Evolutionary conservation across 2,888 invertebrate genomes (phyloP), one percentile per base, ranked within the genome.

Genomic region (Ctena decussata): DNA sequence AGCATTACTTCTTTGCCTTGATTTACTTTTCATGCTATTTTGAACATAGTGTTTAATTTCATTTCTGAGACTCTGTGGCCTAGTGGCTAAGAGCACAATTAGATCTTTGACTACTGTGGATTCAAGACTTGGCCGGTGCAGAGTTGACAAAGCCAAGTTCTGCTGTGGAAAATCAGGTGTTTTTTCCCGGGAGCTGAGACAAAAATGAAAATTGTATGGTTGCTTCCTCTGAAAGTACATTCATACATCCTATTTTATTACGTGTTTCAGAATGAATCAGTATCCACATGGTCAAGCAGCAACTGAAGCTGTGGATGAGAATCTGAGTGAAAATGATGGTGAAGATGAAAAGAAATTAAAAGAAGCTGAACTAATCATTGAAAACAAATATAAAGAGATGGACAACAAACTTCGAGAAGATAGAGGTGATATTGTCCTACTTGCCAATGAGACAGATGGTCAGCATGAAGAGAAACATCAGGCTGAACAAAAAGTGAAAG

Each of bases 221-320:
- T n/a, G n/a, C n/a, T n/a, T n/a, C n/a, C n/a, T n/a, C n/a, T n/a
- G n/a, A n/a, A n/a, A n/a, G n/a, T n/a, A n/a, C n/a, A n/a, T n/a
- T n/a, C n/a, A n/a, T n/a, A n/a, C n/a, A 39, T 27, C 24, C 15
- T 46, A 18, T 46, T 75, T 77, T 6, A 82, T 85, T 8, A 75
- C n/a, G n/a, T 39, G n/a, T 90, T 86, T 39, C 90, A 94, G 93
- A 24, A 82, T 91, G 12, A 86, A 91, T 35, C 92, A 90, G 72
- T 92, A 91, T 76, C 93, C 92, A 30, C 87, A 91, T 24, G 89
- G 89, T 11, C 91, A 92, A 80, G 95, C 93, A 35, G 95, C 94
- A n/a, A 95, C 95, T 32, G 95, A 95, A 75, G 93, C 93, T 21
- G 90, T 94, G 41, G 94, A 95, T 86, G 95, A 94, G 80, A 94